Evolutionary conservation across 2,888 invertebrate species (phyloP).

Genomic region (Theretra japonica): DNA sequence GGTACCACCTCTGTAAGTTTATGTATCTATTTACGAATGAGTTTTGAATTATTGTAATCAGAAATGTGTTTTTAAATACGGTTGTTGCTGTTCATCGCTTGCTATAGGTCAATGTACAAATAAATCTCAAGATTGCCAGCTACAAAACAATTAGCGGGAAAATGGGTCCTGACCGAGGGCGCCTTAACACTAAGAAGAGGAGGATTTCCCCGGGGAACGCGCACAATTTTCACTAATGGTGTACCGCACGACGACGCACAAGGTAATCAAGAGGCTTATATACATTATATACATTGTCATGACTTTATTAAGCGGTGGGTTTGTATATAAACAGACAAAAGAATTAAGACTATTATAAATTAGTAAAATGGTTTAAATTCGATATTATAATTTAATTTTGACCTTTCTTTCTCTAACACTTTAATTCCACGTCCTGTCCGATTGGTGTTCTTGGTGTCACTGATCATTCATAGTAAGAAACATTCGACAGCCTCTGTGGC

Average conservation of each 20-base stretch:
- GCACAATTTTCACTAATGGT: slow-evolving; percentile 22
- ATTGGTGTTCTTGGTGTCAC: no score
- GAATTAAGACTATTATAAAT: no score
- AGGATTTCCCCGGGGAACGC: slow-evolving; percentile 24
- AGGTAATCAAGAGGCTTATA: background rate
- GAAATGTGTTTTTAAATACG: no score
- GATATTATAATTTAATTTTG: no score
- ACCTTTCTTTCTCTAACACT: no score
- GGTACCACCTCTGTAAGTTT: no score
- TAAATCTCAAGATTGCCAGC: slow-evolving; percentile 12
- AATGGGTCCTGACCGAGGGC: slow-evolving; percentile 8
- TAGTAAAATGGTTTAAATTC: no score
- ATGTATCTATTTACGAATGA: no score
- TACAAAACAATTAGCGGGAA: slow-evolving; percentile 5
- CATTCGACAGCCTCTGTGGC: no score
- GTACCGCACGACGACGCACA: background rate
- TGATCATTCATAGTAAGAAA: no score
- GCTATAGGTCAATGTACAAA: background rate
- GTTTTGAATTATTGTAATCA: no score
- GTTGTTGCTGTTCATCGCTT: background rate
- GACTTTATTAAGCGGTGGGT: background rate
- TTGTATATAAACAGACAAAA: background rate
- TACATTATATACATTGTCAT: background rate
- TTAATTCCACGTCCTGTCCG: no score
- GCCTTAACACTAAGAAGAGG: slow-evolving; percentile 15